Evolutionary conservation across 2,113 vertebrate species (phyloP).

Genomic region (Protobothrops mucrosquamatus): DNA sequence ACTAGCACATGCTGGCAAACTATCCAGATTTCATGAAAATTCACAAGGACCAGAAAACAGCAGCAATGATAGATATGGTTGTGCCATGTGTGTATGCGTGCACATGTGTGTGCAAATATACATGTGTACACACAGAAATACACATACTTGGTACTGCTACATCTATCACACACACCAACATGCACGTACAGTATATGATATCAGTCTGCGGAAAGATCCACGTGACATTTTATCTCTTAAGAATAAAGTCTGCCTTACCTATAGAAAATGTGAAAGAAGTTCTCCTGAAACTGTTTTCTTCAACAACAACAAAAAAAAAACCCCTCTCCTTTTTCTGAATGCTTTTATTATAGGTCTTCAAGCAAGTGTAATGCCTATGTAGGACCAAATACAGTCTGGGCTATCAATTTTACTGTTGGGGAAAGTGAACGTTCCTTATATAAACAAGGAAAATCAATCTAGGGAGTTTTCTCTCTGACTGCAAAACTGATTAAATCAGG

Average conservation of each 20-base stretch:
- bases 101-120: not conserved
- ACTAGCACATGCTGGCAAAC: not conserved
- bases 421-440: not conserved
- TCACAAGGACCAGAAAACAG: not conserved
- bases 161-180: not conserved
- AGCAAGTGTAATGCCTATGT: not conserved
- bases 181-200: not conserved
- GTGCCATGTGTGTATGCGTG: not conserved
- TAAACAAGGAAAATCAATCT: not conserved
- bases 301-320: not conserved
- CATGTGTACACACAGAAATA: not conserved
- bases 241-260: not conserved
- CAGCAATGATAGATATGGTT: not conserved
- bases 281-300: not conserved
- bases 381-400: not conserved
- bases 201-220: not conserved
- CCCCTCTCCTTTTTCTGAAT: not conserved
- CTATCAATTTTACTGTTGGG: not conserved
- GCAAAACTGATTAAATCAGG: not conserved
- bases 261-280: not conserved
- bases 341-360: not conserved
- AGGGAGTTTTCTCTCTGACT: not conserved
- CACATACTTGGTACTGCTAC: not conserved
- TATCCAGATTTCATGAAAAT: not conserved
- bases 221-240: not conserved